phyloP scores from a whole-genome alignment of 92 coral and sea anemone species.

The Diadumene lineata region DNA sequence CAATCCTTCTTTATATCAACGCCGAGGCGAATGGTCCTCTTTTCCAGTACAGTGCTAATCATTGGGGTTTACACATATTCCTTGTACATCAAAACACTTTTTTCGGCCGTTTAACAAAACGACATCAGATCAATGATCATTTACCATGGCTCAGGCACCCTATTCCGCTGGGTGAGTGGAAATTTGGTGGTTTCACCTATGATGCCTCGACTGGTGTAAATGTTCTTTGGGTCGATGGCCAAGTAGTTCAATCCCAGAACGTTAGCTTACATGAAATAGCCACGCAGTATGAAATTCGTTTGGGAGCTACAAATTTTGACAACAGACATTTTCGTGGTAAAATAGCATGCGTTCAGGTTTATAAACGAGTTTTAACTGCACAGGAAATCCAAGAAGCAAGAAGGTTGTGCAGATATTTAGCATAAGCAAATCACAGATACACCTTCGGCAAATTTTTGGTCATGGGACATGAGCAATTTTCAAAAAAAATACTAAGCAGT shows the following conservation, averaged over 20 bases:
- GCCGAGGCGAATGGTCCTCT: constrained; percentile 48
- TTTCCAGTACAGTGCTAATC: constrained; percentile 31
- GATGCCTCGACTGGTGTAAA: constrained; percentile 50
- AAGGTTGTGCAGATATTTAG: not conserved
- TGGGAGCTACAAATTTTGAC: constrained; percentile 61
- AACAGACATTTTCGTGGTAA: constrained; percentile 50
- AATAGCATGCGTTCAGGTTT: constrained; percentile 64
- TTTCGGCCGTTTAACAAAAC: too few relatives aligned
- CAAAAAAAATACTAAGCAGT: too few relatives aligned
- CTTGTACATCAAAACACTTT: too few relatives aligned
- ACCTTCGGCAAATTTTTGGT: too few relatives aligned
- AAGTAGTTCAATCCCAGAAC: constrained; percentile 23
- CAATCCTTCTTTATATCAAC: constrained; percentile 44
- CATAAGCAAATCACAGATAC: too few relatives aligned
- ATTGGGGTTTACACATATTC: not conserved
- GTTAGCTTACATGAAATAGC: constrained; percentile 46
- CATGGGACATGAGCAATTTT: too few relatives aligned
- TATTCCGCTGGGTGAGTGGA: constrained; percentile 49
- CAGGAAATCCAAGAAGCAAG: constrained; percentile 40
- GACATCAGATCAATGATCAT: not conserved
- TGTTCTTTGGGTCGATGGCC: constrained; percentile 60
- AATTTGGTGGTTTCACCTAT: constrained; percentile 65
- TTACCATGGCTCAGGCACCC: not conserved
- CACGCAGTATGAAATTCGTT: constrained; percentile 56
- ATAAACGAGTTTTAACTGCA: constrained; percentile 36